Base-by-base conservation (phyloP, 2,888 invertebrate genomes). In the Teinopalpus imperialis region DNA sequence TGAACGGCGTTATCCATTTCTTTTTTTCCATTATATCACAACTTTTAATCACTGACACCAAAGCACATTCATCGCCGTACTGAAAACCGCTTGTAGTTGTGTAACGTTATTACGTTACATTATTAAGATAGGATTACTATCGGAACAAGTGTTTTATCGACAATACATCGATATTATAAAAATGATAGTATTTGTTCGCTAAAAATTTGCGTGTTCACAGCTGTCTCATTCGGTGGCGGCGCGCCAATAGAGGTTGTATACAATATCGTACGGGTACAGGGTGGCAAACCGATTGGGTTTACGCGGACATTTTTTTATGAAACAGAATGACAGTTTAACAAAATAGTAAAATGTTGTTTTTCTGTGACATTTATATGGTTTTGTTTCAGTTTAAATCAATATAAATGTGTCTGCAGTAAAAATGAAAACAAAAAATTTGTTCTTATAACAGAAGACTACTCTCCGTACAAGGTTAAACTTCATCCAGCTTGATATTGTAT, bases 1-100 rank as follows among this genome's bases (percentile, higher is more conserved):
- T 59, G 54, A 64, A 66, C 1, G 65, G 66, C 7, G 66, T 59
- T n/a, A 61, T 57, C 61, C 64, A 64, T 48, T 29, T 26, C 6
- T 42, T 53, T 49, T 61, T 58, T 1, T 47, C 54, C 61, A 57
- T 59, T 35, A 32, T 39, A 24, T 20, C 23, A 2, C 14, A 14
- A 27, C 12, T 12, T 27, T 27, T 6, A 12, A 13, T 1, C n/a
- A 29, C 27, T 10, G 2, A 14, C 12, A 29, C 29, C 29, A 14
- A 14, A 13, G 2, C 10, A 29, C 27, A 29, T 29, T 6, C n/a
- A 10, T 14, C 14, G 12, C 12, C 13, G 3, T 5, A 29, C 9
- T 7, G 10, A 12, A 14, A 7, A 29, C 3, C 12, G 1, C 12
- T 6, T 10, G 6, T 29, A 6, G 5, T 12, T 27, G 1, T 1